These are phyloP conservation scores for Menura novaehollandiae DNA, from an alignment of 2,113 vertebrate genomes.

Conservation along the genomic window DNA sequence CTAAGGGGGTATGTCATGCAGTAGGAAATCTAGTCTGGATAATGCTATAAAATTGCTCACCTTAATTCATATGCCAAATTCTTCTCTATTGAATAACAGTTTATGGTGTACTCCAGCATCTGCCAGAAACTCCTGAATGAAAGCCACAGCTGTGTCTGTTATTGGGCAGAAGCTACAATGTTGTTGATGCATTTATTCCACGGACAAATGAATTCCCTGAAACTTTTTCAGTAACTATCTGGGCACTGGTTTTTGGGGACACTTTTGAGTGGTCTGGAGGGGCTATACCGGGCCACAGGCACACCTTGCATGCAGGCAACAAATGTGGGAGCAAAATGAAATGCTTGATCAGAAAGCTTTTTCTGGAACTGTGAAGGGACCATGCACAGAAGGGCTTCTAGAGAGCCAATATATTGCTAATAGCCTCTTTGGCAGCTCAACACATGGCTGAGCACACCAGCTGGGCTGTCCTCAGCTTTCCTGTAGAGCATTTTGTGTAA, in stretches of 20 bases:
- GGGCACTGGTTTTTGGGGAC: not conserved
- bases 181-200: not conserved
- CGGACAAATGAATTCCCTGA: not conserved
- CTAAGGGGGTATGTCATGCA: constrained; percentile 45
- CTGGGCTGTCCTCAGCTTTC: not conserved
- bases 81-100: constrained; percentile 54
- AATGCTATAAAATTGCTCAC: constrained; percentile 54
- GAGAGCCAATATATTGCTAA: not conserved
- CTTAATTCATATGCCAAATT: constrained; percentile 60
- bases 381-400: not conserved
- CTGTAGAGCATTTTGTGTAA: not conserved
- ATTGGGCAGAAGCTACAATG: not conserved
- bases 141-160: constrained; percentile 27
- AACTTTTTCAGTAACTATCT: not conserved
- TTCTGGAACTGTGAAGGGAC: not conserved
- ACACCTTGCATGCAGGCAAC: not conserved
- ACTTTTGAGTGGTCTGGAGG: not conserved
- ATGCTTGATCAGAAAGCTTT: not conserved
- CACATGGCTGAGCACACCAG: not conserved
- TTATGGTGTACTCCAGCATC: not conserved
- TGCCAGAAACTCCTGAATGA: constrained; percentile 60
- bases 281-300: not conserved
- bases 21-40: constrained; percentile 61
- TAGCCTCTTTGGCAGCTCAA: not conserved
- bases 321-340: not conserved